These are phyloP conservation scores for Nannospalax galili DNA, from an alignment of 2,113 vertebrate genomes.

Conservation along the genomic window DNA sequence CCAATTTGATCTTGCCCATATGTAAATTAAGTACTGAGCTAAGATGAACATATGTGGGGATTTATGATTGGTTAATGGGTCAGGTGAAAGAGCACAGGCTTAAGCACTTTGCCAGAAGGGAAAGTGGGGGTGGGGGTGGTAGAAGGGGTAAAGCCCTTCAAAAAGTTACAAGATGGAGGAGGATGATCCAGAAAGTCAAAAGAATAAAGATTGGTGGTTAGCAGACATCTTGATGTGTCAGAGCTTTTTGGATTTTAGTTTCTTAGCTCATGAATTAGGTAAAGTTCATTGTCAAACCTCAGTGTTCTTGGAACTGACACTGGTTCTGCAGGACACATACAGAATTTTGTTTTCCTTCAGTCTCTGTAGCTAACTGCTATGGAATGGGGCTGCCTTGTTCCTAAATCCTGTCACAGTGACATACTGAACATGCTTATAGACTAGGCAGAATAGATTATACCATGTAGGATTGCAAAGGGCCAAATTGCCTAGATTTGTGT, in stretches of 20 bases:
- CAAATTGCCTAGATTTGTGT: background rate
- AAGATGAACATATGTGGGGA: too few species aligned
- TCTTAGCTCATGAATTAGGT: background rate
- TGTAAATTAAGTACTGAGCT: too few species aligned
- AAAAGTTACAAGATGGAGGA: background rate
- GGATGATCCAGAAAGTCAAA: background rate
- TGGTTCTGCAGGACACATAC: background rate
- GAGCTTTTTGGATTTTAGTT: background rate
- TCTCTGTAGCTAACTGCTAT: background rate
- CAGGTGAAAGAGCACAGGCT: too few species aligned
- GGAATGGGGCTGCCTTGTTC: too few species aligned
- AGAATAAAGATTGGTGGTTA: background rate
- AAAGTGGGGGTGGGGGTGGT: too few species aligned
- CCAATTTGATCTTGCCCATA: too few species aligned
- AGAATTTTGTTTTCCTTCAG: background rate
- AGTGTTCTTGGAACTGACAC: too few species aligned
- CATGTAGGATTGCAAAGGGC: background rate
- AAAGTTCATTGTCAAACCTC: background rate
- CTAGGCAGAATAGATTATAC: background rate
- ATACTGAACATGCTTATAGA: too few species aligned
- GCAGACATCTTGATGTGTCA: background rate
- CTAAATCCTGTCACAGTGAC: too few species aligned
- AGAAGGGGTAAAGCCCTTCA: background rate
- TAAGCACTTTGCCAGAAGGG: too few species aligned
- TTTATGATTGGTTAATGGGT: too few species aligned